phyloP scores from a whole-genome alignment of 1,140 invertebrate genomes.

The Ptiloglossa arizonensis region DNA sequence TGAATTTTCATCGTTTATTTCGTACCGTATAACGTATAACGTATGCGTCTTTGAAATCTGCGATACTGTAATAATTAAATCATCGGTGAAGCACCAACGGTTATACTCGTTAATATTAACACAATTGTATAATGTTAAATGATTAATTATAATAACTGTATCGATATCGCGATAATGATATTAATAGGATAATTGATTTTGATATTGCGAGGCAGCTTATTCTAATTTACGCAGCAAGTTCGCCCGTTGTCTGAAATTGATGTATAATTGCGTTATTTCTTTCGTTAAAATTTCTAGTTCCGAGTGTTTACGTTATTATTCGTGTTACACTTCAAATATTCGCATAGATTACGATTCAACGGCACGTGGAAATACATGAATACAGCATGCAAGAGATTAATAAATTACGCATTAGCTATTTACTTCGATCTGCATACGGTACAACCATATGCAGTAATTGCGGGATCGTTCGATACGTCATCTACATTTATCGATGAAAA shows the following conservation, averaged over 20 bases:
- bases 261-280: constrained; percentile 27
- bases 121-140: not conserved
- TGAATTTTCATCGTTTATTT: too few species aligned
- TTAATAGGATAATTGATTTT: constrained; percentile 47
- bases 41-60: not conserved
- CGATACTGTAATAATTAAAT: not conserved
- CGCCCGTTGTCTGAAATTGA: not conserved
- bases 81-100: not conserved
- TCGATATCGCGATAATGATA: constrained; percentile 52
- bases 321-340: constrained; percentile 41
- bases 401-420: constrained; percentile 63
- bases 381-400: constrained; percentile 45
- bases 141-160: constrained; percentile 13
- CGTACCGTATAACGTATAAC: too few species aligned
- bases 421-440: constrained; percentile 51
- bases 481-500: not conserved
- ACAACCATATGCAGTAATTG: constrained; percentile 7
- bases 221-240: constrained; percentile 1
- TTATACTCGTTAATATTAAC: not conserved
- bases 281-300: constrained; percentile 49
- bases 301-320: constrained; percentile 43
- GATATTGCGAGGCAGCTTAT: constrained; percentile 9
- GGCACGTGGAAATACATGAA: constrained; percentile 34
- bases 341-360: constrained; percentile 33
- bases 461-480: constrained; percentile 15